These are phyloP conservation scores for Myanophis thanlyinensis DNA, from an alignment of 2,113 vertebrate genomes.

Conservation along the genomic window DNA sequence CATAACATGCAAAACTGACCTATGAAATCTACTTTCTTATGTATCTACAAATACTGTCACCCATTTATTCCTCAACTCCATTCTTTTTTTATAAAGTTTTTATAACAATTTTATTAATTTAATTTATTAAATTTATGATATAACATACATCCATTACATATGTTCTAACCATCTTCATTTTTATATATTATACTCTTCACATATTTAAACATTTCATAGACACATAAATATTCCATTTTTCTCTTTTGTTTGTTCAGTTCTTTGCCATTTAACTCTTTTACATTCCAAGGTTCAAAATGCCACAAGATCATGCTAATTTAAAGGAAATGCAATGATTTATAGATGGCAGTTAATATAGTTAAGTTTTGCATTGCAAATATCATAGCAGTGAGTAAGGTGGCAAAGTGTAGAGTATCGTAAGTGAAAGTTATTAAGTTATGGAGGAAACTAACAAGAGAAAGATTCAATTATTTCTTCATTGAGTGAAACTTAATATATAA, in stretches of 20 bases:
- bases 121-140: too few relatives aligned
- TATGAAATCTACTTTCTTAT: neutral
- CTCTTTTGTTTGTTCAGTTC: neutral
- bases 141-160: neutral
- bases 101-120: too few relatives aligned
- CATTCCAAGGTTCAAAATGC: neutral
- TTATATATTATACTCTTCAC: neutral
- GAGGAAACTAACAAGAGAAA: neutral
- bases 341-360: neutral
- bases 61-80: neutral
- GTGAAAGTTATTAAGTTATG: neutral
- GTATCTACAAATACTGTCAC: neutral
- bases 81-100: too few relatives aligned
- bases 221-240: neutral
- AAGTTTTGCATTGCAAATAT: neutral
- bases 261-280: neutral
- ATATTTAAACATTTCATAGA: neutral
- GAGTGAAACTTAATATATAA: neutral
- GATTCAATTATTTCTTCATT: neutral
- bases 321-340: neutral
- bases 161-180: neutral
- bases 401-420: neutral
- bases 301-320: neutral
- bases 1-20: neutral
- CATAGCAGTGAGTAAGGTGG: neutral